Conservation (phyloP, 2,888 invertebrate species). For the Tachina fera region DNA sequence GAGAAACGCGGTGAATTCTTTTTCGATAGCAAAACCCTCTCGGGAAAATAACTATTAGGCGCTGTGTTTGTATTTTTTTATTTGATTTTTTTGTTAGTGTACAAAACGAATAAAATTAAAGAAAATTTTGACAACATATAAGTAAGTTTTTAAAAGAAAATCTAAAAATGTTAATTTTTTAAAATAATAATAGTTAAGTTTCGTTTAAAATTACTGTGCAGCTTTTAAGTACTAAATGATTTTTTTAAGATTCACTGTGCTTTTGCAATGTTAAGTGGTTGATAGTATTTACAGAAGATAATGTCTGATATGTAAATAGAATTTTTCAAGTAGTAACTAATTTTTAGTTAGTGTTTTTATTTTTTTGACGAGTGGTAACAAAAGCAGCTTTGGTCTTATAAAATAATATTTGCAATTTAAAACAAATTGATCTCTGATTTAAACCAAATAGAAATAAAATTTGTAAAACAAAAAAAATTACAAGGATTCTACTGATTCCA, state of each 20-base stretch:
- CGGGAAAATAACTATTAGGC: slow-evolving; percentile 84
- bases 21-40: slow-evolving; percentile 84
- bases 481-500: background rate
- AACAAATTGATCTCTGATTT: background rate
- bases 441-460: background rate
- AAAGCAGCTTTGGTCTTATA: background rate
- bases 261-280: slow-evolving; percentile 15
- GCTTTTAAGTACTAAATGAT: slow-evolving; percentile 33
- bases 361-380: background rate
- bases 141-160: slow-evolving; percentile 34
- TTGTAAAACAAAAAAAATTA: background rate
- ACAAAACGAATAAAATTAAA: slow-evolving; percentile 56
- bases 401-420: slow-evolving; percentile 16
- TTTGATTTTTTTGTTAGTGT: slow-evolving; percentile 53
- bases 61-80: slow-evolving; percentile 76
- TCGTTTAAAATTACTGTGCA: slow-evolving; percentile 13
- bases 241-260: slow-evolving; percentile 13
- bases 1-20: slow-evolving; percentile 83
- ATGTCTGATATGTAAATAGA: background rate
- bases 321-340: background rate
- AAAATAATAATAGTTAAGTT: slow-evolving; percentile 23
- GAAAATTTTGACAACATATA: slow-evolving; percentile 64
- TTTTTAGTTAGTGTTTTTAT: too few relatives aligned
- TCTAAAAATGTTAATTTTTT: background rate
- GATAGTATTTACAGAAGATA: slow-evolving; percentile 29